Evolutionary conservation across 2,113 vertebrate species (phyloP), one percentile per base, ranked within the genome.

Genomic region (Colius striatus): DNA sequence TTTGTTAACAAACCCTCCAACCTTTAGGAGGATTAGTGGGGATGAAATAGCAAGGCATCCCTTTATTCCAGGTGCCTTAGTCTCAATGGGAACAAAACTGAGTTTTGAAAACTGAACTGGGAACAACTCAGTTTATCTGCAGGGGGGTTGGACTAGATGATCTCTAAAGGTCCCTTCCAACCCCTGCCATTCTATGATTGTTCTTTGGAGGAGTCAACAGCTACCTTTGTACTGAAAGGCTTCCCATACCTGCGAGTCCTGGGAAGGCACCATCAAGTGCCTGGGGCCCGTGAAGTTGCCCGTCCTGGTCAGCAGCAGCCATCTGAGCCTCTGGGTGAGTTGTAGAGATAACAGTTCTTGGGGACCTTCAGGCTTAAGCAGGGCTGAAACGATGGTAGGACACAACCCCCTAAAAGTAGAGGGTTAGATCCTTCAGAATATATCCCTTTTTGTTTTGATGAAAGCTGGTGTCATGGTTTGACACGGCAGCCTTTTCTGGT

Each of bases 291-390:
- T 13, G 34, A 34, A 45, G 60, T 55, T 2, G 2, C 51, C 50
- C n/a, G 72, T 4, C 15, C 27, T 3, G 7, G 79, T 15, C 71
- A 43, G 10, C 63, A 47, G 72, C 67, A 50, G 36, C 32, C n/a
- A 8, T 9, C 23, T 8, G 61, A 70, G 38, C 29, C 43, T 60
- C 61, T 51, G 23, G 14, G 29, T 32, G 16, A 60, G 36, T 11
- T 15, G 29, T 1, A 21, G 74, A 72, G 50, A 38, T 14, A 5
- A 10, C 0, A 5, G 4, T 55, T 75, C 7, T 0, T 29, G 19
- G 47, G 21, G 25, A 68, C 19, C 34, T 51, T 27, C 77, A 79
- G 50, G 62, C 18, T 41, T 65, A 58, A 75, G n/a, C 36, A 84
- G 43, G 32, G 29, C 27, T 32, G 73, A 12, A 90, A 79, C 11